Evolutionary conservation across 2,888 invertebrate genomes (phyloP), one percentile per base, ranked within the genome.

Genomic region (Ernsta delagoae): DNA sequence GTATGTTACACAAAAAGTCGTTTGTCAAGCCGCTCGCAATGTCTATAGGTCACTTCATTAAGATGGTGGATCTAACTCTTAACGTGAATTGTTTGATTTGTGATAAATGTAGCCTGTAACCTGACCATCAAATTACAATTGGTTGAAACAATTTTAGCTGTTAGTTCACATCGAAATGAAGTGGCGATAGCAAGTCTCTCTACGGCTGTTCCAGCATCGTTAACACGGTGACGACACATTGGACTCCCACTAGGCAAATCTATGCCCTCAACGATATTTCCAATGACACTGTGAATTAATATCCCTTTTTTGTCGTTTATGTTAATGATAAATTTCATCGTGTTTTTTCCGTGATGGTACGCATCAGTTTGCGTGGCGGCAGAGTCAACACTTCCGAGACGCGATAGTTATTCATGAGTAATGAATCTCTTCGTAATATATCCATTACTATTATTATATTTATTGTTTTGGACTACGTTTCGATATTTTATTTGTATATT

Each of bases 361-460:
- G 85, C 83, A 79, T 85, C 89, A 97, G 97, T 97, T 96, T 95
- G 97, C 97, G 96, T 98, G 98, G 98, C 97, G 97, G 96, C 96
- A 97, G 96, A 98, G 98, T 96, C 96, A 97, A 94, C 96, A 98
- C 97, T 98, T 98, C 98, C 97, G 96, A 96, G 97, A 98, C 95
- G 97, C 97, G 95, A 97, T 98, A 94, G 96, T 97, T 95, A 95
- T 95, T 94, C 96, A 96, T 94, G 96, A 97, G 96, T 96, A 96
- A 96, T 94, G 90, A 92, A 90, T 90, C 87, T 93, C 90, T 94
- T 87, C 87, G 86, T 90, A 85, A 92, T 94, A 90, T 88, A 85
- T 82, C 79, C 77, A 88, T 77, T 77, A 73, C 84, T 84, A 89
- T 90, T 87, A 91, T 84, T 84, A 89, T 89, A 24, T 43, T 43